Evolutionary conservation across 2,888 invertebrate species (phyloP).

Genomic region (Drosophila yooni): DNA sequence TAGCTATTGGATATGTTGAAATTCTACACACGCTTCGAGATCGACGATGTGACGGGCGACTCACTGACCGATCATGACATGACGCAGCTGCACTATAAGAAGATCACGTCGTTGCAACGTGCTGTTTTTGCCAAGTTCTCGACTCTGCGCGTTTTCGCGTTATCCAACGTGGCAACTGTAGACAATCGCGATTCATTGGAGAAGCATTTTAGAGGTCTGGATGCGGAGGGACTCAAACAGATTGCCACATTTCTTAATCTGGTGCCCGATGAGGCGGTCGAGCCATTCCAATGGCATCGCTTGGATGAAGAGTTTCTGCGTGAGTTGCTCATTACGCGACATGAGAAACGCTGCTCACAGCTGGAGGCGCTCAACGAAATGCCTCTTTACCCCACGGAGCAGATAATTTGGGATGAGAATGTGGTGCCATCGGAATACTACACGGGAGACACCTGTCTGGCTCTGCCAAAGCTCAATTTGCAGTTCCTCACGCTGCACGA

Average conservation of each 20-base stretch:
- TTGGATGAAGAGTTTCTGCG: slow-evolving; percentile 92
- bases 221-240: slow-evolving; percentile 91
- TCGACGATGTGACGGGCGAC: slow-evolving; percentile 98
- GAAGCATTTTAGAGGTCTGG: slow-evolving; percentile 92
- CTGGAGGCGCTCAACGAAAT: slow-evolving; percentile 97
- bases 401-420: slow-evolving; percentile 99
- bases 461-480: slow-evolving; percentile 98
- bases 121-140: slow-evolving; percentile 97
- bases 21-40: slow-evolving; percentile 98
- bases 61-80: slow-evolving; percentile 97
- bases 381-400: slow-evolving; percentile 99
- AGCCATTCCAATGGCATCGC: slow-evolving; percentile 89
- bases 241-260: slow-evolving; percentile 95
- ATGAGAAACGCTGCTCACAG: slow-evolving; percentile 95
- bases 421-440: slow-evolving; percentile 99
- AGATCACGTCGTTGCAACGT: slow-evolving; percentile 96
- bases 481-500: slow-evolving; percentile 99
- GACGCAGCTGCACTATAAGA: slow-evolving; percentile 96
- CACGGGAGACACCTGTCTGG: slow-evolving; percentile 97
- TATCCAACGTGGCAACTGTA: slow-evolving; percentile 97
- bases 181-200: slow-evolving; percentile 91
- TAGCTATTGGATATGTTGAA: slow-evolving; percentile 97
- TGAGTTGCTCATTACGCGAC: slow-evolving; percentile 93
- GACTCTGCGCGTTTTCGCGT: slow-evolving; percentile 92
- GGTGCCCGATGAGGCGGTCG: slow-evolving; percentile 91